Percentiles rank a stretch among this genome's conserved stretches.
phyloP scores from a whole-genome alignment of 2,113 vertebrate genomes.

The Chaetorhynchus papuensis region DNA sequence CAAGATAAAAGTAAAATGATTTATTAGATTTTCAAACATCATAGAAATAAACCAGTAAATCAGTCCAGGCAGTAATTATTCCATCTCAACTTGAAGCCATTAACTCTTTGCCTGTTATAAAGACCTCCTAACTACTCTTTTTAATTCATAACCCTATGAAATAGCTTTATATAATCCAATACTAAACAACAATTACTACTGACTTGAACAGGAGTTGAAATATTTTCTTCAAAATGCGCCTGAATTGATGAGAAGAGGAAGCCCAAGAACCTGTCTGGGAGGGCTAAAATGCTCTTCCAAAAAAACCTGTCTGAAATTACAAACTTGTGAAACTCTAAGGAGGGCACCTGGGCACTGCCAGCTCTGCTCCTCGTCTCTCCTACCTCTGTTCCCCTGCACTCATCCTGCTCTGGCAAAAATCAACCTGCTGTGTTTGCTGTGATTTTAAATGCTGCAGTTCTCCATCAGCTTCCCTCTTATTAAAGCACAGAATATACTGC shows the following conservation, averaged over 20 bases:
- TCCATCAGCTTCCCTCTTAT: conserved; percentile 32
- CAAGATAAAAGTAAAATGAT: conserved; percentile 65
- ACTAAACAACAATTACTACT: conserved; percentile 64
- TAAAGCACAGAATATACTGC: conserved; percentile 50
- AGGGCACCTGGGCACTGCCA: conserved; percentile 64
- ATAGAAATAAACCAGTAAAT: conserved; percentile 63
- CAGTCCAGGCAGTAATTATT: conserved; percentile 47
- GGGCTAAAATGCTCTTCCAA: conserved; percentile 39
- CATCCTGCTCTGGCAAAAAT: neutral
- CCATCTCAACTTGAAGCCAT: conserved; percentile 52
- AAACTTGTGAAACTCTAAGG: conserved; percentile 78
- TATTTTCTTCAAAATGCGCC: conserved; percentile 71
- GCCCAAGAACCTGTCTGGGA: conserved; percentile 66
- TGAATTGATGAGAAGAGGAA: conserved; percentile 68
- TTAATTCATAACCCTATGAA: conserved; percentile 75
- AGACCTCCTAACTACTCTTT: conserved; percentile 60
- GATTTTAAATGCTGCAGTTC: conserved; percentile 27
- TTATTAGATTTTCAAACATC: conserved; percentile 64
- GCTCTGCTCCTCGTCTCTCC: conserved; percentile 70
- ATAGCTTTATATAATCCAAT: conserved; percentile 56
- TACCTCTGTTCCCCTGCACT: neutral
- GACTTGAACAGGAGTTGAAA: conserved; percentile 80
- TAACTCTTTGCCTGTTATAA: conserved; percentile 70
- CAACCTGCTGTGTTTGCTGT: neutral
- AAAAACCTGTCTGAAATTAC: conserved; percentile 18